Conservation (phyloP, 2,797 vertebrate genomes). For the Rachycentron canadum region DNA sequence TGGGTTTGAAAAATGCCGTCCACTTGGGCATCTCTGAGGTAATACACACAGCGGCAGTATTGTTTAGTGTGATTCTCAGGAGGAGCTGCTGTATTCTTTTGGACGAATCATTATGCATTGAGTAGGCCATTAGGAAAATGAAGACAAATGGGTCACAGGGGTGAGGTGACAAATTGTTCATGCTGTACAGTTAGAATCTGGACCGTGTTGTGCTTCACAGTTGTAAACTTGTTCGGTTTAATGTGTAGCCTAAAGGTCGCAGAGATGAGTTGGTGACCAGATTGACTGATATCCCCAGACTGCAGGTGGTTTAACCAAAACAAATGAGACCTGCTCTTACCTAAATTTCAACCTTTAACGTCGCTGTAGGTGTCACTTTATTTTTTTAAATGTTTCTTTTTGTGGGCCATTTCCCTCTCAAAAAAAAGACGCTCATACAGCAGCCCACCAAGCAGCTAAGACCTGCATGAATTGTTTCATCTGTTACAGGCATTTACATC, state of each 20-base stretch:
- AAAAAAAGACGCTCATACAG: too few species aligned
- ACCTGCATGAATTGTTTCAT: too few species aligned
- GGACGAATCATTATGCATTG: constrained; percentile 89
- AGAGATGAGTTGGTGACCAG: constrained; percentile 1
- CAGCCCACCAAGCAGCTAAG: too few species aligned
- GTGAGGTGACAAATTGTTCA: constrained; percentile 82
- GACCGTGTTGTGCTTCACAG: constrained; percentile 60
- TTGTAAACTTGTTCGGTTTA: constrained; percentile 57
- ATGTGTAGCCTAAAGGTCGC: constrained; percentile 39
- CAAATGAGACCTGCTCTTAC: neutral
- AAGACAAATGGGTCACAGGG: constrained; percentile 83
- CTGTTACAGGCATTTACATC: too few species aligned
- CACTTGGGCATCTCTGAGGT: constrained; percentile 64
- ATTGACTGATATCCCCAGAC: neutral
- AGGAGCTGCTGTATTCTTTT: constrained; percentile 83
- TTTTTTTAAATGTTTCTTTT: too few species aligned
- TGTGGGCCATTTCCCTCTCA: too few species aligned
- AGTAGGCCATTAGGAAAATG: constrained; percentile 88
- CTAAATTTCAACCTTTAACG: neutral
- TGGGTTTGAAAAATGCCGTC: constrained; percentile 80
- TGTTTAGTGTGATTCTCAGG: constrained; percentile 82
- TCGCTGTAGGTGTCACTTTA: neutral
- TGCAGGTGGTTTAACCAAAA: neutral
- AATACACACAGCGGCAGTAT: constrained; percentile 74
- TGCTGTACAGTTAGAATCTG: constrained; percentile 68